Evolutionary conservation across 2,113 vertebrate species (phyloP).

Genomic region (Pomatostomus ruficeps): DNA sequence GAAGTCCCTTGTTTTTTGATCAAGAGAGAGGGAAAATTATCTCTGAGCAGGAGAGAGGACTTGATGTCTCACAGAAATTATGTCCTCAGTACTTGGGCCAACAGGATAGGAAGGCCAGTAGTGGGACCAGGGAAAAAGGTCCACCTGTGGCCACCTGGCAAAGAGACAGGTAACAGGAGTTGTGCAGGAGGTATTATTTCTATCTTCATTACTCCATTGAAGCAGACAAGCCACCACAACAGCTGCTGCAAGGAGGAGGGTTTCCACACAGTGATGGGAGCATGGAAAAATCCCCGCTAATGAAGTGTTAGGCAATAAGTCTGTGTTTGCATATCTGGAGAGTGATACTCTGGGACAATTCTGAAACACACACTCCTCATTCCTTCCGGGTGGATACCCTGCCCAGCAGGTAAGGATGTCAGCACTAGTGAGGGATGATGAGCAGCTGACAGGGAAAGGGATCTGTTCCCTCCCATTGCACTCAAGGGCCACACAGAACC

Average conservation of each 20-base stretch:
- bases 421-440: neutral
- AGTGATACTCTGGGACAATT: neutral
- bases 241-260: neutral
- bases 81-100: neutral
- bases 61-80: neutral
- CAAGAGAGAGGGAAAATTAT: neutral
- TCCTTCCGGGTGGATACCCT: neutral
- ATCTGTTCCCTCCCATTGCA: neutral
- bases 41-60: neutral
- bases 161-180: neutral
- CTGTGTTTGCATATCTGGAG: constrained; percentile 31
- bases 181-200: neutral
- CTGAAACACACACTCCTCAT: neutral
- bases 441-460: neutral
- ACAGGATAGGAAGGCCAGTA: neutral
- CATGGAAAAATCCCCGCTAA: neutral
- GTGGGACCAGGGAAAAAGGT: neutral
- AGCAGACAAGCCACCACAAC: neutral
- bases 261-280: neutral
- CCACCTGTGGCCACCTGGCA: neutral
- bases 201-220: neutral
- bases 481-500: neutral
- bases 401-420: neutral
- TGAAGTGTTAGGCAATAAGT: constrained; percentile 35
- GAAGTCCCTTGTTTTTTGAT: neutral